These are phyloP conservation scores for Lepidurus apus DNA, from an alignment of 1,140 invertebrate genomes.

Conservation along the genomic window DNA sequence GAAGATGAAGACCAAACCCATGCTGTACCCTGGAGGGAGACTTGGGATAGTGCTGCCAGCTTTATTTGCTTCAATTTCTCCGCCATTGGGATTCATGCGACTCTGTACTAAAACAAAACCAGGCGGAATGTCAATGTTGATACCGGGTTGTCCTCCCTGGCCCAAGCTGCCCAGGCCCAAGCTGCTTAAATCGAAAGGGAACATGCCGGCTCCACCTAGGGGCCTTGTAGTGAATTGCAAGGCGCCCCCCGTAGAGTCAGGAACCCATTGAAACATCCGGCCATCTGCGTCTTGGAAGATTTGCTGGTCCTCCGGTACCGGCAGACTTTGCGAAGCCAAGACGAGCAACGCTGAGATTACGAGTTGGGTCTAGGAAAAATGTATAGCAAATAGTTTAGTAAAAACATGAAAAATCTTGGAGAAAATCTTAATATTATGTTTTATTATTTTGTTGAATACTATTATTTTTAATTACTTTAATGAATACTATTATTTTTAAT, in stretches of 20 bases:
- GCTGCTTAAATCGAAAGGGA: too few relatives aligned
- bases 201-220: neutral
- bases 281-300: neutral
- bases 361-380: neutral
- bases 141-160: neutral
- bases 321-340: neutral
- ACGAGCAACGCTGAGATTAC: neutral
- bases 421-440: neutral
- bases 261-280: neutral
- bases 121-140: neutral
- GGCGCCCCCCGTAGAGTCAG: neutral
- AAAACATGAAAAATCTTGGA: too few relatives aligned
- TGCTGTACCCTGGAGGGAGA: neutral
- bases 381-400: too few relatives aligned
- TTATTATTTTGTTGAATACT: neutral
- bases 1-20: constrained; percentile 3
- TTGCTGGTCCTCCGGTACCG: neutral
- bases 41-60: neutral
- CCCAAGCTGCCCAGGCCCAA: too few relatives aligned
- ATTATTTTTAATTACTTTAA: neutral
- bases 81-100: neutral
- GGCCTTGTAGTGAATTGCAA: neutral
- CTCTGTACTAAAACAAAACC: neutral
- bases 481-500: neutral
- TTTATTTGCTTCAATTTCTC: neutral